These are phyloP conservation scores for Cephonodes hylas DNA, from an alignment of 2,888 invertebrate genomes.

Conservation along the genomic window DNA sequence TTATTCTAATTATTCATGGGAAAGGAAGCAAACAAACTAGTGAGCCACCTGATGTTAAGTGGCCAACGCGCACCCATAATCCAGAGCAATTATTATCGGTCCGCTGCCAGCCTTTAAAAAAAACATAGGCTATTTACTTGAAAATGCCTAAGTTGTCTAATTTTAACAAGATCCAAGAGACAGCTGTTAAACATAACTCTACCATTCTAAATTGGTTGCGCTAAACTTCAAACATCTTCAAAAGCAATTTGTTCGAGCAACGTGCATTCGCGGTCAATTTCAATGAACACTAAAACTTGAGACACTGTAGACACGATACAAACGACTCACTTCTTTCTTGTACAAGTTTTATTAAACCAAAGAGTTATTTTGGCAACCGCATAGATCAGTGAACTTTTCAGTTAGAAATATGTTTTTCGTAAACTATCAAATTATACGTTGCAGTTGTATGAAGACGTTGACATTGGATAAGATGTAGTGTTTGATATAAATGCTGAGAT, in stretches of 20 bases:
- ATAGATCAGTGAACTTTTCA: conserved; percentile 36
- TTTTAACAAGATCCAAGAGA: no score
- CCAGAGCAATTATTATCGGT: no score
- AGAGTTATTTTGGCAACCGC: conserved; percentile 39
- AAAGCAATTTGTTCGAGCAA: neutral
- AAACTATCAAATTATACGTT: conserved; percentile 40
- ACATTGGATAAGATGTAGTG: neutral
- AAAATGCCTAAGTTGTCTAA: no score
- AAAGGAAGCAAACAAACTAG: no score
- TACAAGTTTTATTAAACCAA: conserved; percentile 23
- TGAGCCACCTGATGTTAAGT: no score
- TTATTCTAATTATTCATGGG: no score
- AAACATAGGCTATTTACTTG: no score
- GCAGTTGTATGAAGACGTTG: conserved; percentile 26
- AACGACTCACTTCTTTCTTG: neutral
- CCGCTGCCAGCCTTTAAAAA: no score
- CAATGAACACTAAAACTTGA: neutral
- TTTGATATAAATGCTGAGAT: neutral
- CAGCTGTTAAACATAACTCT: no score
- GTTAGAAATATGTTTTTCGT: conserved; percentile 38
- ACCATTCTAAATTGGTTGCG: neutral
- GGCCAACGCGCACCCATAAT: no score
- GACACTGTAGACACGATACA: neutral
- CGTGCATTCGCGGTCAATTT: neutral
- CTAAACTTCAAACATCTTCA: neutral